phyloP scores from a whole-genome alignment of 2,888 invertebrate species.

The Zonitis immaculata region DNA sequence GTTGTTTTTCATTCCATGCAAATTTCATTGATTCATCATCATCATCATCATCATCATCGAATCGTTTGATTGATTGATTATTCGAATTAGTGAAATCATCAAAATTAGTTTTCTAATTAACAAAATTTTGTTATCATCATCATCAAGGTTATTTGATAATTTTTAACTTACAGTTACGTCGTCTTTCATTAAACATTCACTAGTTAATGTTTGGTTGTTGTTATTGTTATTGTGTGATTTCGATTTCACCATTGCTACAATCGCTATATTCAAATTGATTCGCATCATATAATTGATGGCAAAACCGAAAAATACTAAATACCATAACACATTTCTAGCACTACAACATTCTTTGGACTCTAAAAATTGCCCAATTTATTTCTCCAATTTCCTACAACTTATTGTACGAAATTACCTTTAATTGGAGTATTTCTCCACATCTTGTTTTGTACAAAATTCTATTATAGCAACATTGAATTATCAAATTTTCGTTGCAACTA shows the following conservation, averaged over 20 bases:
- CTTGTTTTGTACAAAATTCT: neutral
- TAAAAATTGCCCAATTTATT: neutral
- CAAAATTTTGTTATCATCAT: no score
- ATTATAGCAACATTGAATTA: neutral
- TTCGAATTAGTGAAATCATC: no score
- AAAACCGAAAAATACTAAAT: constrained; percentile 60
- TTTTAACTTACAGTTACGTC: no score
- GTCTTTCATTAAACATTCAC: constrained; percentile 26
- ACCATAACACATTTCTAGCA: constrained; percentile 54
- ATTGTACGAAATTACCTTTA: neutral
- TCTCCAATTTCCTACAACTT: no score
- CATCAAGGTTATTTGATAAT: no score
- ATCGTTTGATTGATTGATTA: no score
- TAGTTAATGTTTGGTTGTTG: constrained; percentile 14
- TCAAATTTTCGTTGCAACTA: neutral
- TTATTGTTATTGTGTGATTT: constrained; percentile 32
- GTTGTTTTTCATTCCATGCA: constrained; percentile 52
- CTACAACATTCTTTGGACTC: constrained; percentile 33
- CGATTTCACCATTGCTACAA: constrained; percentile 59
- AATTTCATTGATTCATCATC: constrained; percentile 12
- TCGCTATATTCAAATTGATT: constrained; percentile 63
- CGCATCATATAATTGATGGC: constrained; percentile 66
- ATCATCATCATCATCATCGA: neutral
- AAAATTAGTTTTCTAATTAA: no score
- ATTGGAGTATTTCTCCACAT: neutral